phyloP scores from a whole-genome alignment of 1,140 invertebrate species.

The Drosophila seguyi region DNA sequence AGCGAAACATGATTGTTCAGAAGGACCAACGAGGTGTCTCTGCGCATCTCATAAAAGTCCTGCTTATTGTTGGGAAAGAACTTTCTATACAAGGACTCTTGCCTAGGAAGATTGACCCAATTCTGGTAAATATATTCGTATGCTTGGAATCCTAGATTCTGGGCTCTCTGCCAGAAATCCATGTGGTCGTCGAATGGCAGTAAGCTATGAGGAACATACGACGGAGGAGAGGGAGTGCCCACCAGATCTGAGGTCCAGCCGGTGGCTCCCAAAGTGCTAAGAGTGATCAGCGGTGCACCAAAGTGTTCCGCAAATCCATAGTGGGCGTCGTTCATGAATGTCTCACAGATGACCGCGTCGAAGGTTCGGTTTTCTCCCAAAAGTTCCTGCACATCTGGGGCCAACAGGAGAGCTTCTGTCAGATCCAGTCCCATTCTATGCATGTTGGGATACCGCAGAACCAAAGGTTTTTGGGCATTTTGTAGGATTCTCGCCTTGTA shows the following conservation, averaged over 20 bases:
- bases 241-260: slow-evolving; percentile 74
- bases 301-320: slow-evolving; percentile 74
- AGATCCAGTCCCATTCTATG: slow-evolving; percentile 50
- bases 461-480: slow-evolving; percentile 9
- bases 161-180: slow-evolving; percentile 84
- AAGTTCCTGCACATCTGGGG: slow-evolving; percentile 52
- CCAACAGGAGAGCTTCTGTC: slow-evolving; percentile 46
- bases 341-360: slow-evolving; percentile 74
- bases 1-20: slow-evolving; percentile 87
- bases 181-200: slow-evolving; percentile 79
- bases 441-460: slow-evolving; percentile 23
- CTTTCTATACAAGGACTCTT: slow-evolving; percentile 80
- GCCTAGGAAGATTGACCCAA: slow-evolving; percentile 60
- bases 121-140: slow-evolving; percentile 46
- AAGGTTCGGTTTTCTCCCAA: slow-evolving; percentile 61
- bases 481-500: slow-evolving; percentile 31
- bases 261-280: slow-evolving; percentile 70
- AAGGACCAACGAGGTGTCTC: slow-evolving; percentile 86
- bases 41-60: slow-evolving; percentile 70
- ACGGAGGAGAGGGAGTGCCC: slow-evolving; percentile 79
- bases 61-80: slow-evolving; percentile 75
- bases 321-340: slow-evolving; percentile 74
- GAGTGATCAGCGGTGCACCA: slow-evolving; percentile 64
- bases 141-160: slow-evolving; percentile 71
- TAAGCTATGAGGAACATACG: slow-evolving; percentile 82